These are phyloP conservation scores for Tipula helvola DNA, from an alignment of 2,888 invertebrate species.

Conservation along the genomic window DNA sequence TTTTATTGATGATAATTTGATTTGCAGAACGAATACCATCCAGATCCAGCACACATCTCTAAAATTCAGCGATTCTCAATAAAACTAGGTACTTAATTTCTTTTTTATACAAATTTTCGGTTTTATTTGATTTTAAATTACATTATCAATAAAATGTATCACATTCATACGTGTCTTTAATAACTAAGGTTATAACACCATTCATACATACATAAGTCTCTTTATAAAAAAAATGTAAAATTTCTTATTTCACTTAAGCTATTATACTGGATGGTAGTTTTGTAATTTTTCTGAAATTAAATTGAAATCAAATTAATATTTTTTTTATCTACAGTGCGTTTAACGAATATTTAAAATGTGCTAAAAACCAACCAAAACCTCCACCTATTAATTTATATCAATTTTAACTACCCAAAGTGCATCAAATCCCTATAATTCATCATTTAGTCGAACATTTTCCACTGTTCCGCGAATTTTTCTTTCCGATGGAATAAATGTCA, in stretches of 20 bases:
- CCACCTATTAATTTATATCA: not conserved
- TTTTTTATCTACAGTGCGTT: not conserved
- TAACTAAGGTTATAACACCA: not conserved
- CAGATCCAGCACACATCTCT: too few relatives aligned
- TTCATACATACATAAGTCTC: not conserved
- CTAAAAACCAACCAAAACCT: not conserved
- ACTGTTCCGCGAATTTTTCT: not conserved
- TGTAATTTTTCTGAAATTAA: not conserved
- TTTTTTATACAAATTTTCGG: not conserved
- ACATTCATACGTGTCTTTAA: not conserved
- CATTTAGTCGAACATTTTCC: not conserved
- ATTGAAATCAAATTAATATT: not conserved
- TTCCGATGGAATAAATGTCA: constrained; percentile 28
- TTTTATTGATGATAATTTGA: too few relatives aligned
- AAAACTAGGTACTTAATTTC: too few relatives aligned
- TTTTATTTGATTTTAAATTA: not conserved
- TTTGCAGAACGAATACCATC: too few relatives aligned
- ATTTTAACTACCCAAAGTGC: not conserved
- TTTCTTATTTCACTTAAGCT: not conserved
- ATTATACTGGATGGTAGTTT: not conserved
- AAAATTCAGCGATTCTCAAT: too few relatives aligned
- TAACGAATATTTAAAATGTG: not conserved
- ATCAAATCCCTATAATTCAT: not conserved
- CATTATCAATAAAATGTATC: not conserved
- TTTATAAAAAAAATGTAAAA: not conserved